Evolutionary conservation across 2,113 vertebrate species (phyloP), one percentile per base, ranked within the genome.

Genomic region (Equus przewalskii): DNA sequence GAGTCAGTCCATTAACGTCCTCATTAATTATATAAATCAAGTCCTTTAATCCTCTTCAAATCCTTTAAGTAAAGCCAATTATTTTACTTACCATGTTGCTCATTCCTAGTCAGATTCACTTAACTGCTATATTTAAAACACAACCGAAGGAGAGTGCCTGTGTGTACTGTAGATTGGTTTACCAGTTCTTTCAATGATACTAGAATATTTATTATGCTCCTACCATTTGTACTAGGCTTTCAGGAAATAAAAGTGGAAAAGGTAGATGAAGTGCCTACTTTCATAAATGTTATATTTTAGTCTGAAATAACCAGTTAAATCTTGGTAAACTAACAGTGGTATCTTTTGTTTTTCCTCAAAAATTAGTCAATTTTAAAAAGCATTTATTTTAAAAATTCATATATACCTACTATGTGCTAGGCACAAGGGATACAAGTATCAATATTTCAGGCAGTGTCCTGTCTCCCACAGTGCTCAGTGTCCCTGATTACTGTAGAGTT

Each of bases 1-100:
- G 22, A 95, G 56, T 82, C 26, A 79, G 56, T 26, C 16, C 33
- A 80, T 44, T 54, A 58, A 82, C 14, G 44, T 64, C 7, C 87
- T 26, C 12, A 56, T 70, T 4, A n/a, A 81, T 83, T 90, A 36
- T 41, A 73, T 72, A 93, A 58, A 80, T 36, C 13, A 79, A 70
- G 15, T 46, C 22, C 46, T 41, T 75, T 93, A 62, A 56, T 69
- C 13, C 26, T 89, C 21, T 78, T 79, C 28, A 85, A 56, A 54
- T 92, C 94, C 46, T 70, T 70, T 89, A 96, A 82, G 10, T 51
- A 72, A 93, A 88, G 4, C 21, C 58, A 84, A 30, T 62, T 76
- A 78, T 95, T 97, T 95, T 46, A 93, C 24, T 83, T 78, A 28
- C 18, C 94, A 21, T 18, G 3, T 21, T 91, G 80, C 30, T 91